Evolutionary conservation across 53 echinoderm and acorn worm genomes (phyloP).

Genomic region (Zoroaster sp.): DNA sequence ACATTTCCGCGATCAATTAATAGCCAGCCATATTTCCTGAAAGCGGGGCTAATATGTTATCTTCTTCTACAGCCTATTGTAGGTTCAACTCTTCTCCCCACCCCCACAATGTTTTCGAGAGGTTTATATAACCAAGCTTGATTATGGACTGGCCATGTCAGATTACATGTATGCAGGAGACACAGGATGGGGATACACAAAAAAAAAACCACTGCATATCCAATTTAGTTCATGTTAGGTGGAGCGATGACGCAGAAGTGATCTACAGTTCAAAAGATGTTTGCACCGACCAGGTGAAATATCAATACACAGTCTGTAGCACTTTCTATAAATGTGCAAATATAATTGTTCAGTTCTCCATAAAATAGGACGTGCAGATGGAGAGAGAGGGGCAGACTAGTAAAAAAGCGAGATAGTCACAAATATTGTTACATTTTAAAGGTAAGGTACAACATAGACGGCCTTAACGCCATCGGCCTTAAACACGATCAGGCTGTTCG

Average conservation of each 20-base stretch:
- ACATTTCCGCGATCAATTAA: conserved; percentile 15
- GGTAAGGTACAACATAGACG: no score
- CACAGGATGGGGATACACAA: neutral
- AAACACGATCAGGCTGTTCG: no score
- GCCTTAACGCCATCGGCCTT: no score
- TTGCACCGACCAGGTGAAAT: conserved; percentile 11
- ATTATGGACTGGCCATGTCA: neutral
- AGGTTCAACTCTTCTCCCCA: no score
- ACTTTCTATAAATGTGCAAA: neutral
- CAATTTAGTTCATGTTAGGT: conserved; percentile 3
- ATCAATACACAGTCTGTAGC: neutral
- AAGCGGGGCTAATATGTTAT: neutral
- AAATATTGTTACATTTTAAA: no score
- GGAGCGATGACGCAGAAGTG: conserved; percentile 6
- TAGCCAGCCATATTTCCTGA: neutral
- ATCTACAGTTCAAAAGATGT: conserved; percentile 16
- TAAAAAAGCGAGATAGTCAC: no score
- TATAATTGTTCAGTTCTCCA: no score
- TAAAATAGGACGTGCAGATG: no score
- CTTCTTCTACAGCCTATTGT: no score
- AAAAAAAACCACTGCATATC: neutral
- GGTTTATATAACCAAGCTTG: neutral
- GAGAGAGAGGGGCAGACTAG: no score
- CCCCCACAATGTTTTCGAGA: neutral
- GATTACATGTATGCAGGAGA: neutral